A percentile compares a stretch with the other conserved stretches of the same genome.
Conservation (phyloP, 1,140 invertebrate species). For the Conus ventricosus region DNA sequence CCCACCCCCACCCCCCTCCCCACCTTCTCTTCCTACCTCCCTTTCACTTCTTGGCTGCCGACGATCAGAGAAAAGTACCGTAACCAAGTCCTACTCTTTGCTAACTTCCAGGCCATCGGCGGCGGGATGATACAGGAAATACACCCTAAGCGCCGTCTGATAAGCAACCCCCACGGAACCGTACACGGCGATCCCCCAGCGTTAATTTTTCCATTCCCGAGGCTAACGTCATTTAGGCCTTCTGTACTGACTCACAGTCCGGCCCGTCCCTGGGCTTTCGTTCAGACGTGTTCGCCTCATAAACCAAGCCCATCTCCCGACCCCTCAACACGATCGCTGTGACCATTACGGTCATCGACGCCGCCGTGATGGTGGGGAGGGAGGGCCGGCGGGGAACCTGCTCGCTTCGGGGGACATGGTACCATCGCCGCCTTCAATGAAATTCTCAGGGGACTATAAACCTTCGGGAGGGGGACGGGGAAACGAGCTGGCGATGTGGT, state of each 20-base stretch:
- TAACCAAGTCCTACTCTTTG: background rate
- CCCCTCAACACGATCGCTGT: background rate
- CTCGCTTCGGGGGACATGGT: background rate
- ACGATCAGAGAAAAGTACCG: background rate
- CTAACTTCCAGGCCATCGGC: background rate
- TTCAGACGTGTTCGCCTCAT: background rate
- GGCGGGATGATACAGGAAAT: background rate
- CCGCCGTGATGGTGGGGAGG: background rate
- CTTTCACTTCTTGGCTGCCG: too few species aligned
- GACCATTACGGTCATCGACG: background rate
- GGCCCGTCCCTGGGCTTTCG: background rate
- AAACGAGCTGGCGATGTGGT: background rate
- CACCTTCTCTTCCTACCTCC: too few species aligned
- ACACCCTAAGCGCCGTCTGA: background rate
- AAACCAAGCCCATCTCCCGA: background rate
- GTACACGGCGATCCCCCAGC: background rate
- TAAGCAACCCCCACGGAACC: background rate
- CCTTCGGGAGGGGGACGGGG: background rate
- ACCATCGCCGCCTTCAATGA: background rate
- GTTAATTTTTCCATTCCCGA: background rate
- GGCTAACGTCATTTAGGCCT: background rate
- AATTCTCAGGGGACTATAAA: background rate
- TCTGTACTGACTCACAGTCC: background rate
- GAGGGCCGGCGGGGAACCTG: background rate
- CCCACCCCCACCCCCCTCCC: too few species aligned